These are phyloP conservation scores for Sylvicola cinctus DNA, from an alignment of 2,888 invertebrate species.

Conservation along the genomic window DNA sequence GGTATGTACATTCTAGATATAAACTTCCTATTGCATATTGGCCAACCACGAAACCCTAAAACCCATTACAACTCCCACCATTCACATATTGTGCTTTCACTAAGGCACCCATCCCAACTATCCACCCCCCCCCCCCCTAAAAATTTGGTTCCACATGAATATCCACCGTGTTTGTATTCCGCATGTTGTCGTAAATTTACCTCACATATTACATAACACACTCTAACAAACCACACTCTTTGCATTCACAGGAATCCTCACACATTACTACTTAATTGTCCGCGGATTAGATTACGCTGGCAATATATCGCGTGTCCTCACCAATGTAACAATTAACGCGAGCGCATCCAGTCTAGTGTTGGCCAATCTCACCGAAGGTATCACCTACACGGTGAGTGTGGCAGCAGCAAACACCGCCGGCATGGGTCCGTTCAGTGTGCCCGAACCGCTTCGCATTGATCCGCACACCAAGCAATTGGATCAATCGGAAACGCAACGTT, in stretches of 20 bases:
- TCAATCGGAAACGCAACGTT: conserved; percentile 30
- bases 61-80: no score
- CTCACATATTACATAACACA: no score
- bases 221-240: no score
- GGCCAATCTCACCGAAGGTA: conserved; percentile 61
- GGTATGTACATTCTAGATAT: no score
- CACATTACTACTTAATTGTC: conserved; percentile 58
- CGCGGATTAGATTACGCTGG: conserved; percentile 37
- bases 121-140: no score
- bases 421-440: conserved; percentile 56
- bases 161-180: no score
- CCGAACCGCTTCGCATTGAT: conserved; percentile 39
- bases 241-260: conserved; percentile 46
- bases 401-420: conserved; percentile 70
- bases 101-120: no score
- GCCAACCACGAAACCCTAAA: no score
- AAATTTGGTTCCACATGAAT: no score
- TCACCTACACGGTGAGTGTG: conserved; percentile 65
- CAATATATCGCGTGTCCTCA: conserved; percentile 38
- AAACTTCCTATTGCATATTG: no score
- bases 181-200: no score
- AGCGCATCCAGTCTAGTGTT: conserved; percentile 51
- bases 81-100: no score
- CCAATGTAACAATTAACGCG: conserved; percentile 51
- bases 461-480: conserved; percentile 33